Conservation (phyloP, 2,888 invertebrate species). For the Autographa pulchrina region DNA sequence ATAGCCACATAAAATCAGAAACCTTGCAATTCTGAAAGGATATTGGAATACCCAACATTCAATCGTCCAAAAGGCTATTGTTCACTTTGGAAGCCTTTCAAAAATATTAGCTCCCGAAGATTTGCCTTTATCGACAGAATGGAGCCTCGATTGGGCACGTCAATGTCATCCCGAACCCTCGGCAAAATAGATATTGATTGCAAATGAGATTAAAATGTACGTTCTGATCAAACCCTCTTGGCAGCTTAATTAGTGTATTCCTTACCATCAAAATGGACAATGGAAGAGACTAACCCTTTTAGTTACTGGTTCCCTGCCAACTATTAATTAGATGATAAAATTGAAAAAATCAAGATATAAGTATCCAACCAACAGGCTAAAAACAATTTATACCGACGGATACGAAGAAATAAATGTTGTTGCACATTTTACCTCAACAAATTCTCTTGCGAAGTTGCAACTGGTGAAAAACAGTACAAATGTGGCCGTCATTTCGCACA, state of each 20-base stretch:
- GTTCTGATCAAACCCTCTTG: slow-evolving; percentile 63
- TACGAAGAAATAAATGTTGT: slow-evolving; percentile 63
- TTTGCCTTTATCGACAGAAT: slow-evolving; percentile 58
- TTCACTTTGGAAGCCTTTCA: slow-evolving; percentile 66
- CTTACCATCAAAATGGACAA: slow-evolving; percentile 40
- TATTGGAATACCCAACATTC: slow-evolving; percentile 59
- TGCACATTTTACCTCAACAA: slow-evolving; percentile 74
- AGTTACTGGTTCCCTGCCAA: background rate
- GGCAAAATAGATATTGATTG: slow-evolving; percentile 67
- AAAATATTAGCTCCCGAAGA: slow-evolving; percentile 70
- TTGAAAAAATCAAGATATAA: background rate
- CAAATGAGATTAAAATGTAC: slow-evolving; percentile 71
- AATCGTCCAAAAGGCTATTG: slow-evolving; percentile 65
- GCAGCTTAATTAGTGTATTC: slow-evolving; percentile 58
- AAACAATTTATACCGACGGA: slow-evolving; percentile 59
- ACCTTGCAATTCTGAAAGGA: slow-evolving; percentile 59
- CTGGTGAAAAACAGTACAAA: slow-evolving; percentile 72
- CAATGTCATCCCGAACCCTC: slow-evolving; percentile 62
- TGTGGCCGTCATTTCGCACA: slow-evolving; percentile 80
- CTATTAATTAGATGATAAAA: background rate
- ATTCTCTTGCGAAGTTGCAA: slow-evolving; percentile 67
- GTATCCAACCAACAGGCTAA: slow-evolving; percentile 50
- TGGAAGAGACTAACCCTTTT: background rate
- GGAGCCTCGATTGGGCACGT: slow-evolving; percentile 61
- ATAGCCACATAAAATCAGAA: slow-evolving; percentile 51